Base-by-base conservation (phyloP, 2,797 vertebrate species). In the Myripristis murdjan region DNA sequence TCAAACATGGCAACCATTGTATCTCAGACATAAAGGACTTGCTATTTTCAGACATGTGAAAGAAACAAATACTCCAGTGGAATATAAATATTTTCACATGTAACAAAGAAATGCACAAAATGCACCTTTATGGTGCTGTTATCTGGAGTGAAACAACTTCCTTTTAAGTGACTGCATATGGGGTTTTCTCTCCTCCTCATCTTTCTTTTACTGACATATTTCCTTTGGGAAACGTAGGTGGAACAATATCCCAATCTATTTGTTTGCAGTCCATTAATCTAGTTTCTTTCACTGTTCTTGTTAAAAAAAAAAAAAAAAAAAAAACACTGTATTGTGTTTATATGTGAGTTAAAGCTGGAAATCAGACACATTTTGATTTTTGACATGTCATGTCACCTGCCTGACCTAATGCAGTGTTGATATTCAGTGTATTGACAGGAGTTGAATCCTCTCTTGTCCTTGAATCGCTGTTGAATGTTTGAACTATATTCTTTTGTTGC, bases 231-330 rank as follows among this genome's bases (percentile, higher is more conserved):
- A 67, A 72, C 44, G 24, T 64, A 48, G 69, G 78, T 60, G 39
- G 54, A 74, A 77, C 51, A 67, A 64, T 52, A 66, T 73, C 23
- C 18, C 62, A 73, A 88, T 84, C 60, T 54, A 79, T 84, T 56
- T 75, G 70, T 84, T 85, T 77, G 37, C 44, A 31, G 56, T 64
- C 71, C 58, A 26, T 52, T 52, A 52, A 31, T 52, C 24, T 31
- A 46, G 1, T 6, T 28, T 9, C 1, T n/a, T 52, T 9, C 12
- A 1, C 6, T 14, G 15, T 3, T 5, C 4, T 15, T 16, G 2
- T 28, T 28, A 2, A 28, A n/a, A n/a, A n/a, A n/a, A n/a, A n/a
- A n/a, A n/a, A n/a, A n/a, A n/a, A n/a, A n/a, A n/a, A n/a, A n/a
- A n/a, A n/a, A n/a, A n/a, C n/a, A 14, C n/a, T 52, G 49, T 28